Evolutionary conservation across 2,113 vertebrate species (phyloP).

Genomic region (Argyrosomus japonicus): DNA sequence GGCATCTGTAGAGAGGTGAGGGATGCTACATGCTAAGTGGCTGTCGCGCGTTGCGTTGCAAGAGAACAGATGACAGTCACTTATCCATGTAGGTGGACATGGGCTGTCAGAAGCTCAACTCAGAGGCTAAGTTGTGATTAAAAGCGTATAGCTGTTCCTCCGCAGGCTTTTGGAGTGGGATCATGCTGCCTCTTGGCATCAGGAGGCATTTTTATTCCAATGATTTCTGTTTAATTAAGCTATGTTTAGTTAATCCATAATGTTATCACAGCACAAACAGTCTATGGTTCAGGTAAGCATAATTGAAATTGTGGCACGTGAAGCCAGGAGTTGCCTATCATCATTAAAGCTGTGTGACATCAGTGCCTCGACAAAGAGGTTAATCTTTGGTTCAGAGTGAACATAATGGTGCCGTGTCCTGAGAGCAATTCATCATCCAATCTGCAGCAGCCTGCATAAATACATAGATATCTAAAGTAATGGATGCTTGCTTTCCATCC

Average conservation of each 20-base stretch:
- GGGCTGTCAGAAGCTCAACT: slow-evolving; percentile 31
- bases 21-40: slow-evolving; percentile 62
- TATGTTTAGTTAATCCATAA: slow-evolving; percentile 17
- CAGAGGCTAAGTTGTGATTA: slow-evolving; percentile 41
- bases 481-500: slow-evolving; percentile 10
- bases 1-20: slow-evolving; percentile 54
- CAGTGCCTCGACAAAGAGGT: slow-evolving; percentile 25
- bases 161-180: not conserved
- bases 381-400: slow-evolving; percentile 34
- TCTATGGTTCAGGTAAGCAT: slow-evolving; percentile 25
- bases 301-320: slow-evolving; percentile 15
- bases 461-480: slow-evolving; percentile 29
- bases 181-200: not conserved
- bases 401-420: slow-evolving; percentile 18
- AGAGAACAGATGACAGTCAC: slow-evolving; percentile 51
- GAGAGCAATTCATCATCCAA: slow-evolving; percentile 43
- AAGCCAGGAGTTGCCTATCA: slow-evolving; percentile 20
- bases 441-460: slow-evolving; percentile 27
- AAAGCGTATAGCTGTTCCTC: slow-evolving; percentile 1
- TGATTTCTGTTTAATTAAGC: slow-evolving; percentile 37
- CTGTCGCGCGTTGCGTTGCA: slow-evolving; percentile 49
- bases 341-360: slow-evolving; percentile 15
- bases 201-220: not conserved
- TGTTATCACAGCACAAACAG: slow-evolving; percentile 13
- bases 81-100: slow-evolving; percentile 48